Percentiles rank a stretch among this genome's conserved stretches.
Evolutionary conservation across 2,113 vertebrate species (phyloP).

Genomic region (Butorides virescens): DNA sequence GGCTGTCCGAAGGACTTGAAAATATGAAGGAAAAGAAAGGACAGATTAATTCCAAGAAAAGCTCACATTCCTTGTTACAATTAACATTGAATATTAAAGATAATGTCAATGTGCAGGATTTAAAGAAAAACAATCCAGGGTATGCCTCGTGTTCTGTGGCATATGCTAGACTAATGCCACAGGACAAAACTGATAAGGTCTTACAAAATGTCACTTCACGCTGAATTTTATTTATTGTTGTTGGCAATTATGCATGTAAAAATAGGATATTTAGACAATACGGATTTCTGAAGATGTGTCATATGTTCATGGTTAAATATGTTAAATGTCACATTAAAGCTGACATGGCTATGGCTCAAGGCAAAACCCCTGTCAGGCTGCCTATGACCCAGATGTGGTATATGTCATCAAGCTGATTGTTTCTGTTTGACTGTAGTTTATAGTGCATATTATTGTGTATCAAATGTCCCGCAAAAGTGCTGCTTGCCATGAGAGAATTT

Average conservation of each 20-base stretch:
- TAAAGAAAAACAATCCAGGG: not conserved
- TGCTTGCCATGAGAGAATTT: not conserved
- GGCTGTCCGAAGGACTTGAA: not conserved
- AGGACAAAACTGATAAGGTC: constrained; percentile 38
- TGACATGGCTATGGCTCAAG: constrained; percentile 20
- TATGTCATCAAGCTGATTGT: constrained; percentile 21
- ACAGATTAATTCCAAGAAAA: not conserved
- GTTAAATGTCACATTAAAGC: constrained; percentile 40
- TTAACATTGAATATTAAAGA: not conserved
- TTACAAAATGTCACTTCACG: constrained; percentile 42
- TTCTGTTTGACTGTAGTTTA: constrained; percentile 22
- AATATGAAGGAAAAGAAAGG: not conserved
- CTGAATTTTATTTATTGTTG: constrained; percentile 39
- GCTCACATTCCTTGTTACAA: not conserved
- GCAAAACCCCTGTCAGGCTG: constrained; percentile 29
- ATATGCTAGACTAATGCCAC: constrained; percentile 7
- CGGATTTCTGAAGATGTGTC: constrained; percentile 44
- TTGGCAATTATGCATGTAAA: constrained; percentile 37
- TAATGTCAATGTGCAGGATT: not conserved
- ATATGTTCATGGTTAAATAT: constrained; percentile 49
- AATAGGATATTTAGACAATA: constrained; percentile 7
- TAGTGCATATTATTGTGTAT: not conserved
- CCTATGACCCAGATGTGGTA: constrained; percentile 33
- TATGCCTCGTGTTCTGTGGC: not conserved
- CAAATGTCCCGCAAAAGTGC: constrained; percentile 5